These are phyloP conservation scores for Mallateleia sp. DNA, from an alignment of 2,888 invertebrate genomes.

Conservation along the genomic window DNA sequence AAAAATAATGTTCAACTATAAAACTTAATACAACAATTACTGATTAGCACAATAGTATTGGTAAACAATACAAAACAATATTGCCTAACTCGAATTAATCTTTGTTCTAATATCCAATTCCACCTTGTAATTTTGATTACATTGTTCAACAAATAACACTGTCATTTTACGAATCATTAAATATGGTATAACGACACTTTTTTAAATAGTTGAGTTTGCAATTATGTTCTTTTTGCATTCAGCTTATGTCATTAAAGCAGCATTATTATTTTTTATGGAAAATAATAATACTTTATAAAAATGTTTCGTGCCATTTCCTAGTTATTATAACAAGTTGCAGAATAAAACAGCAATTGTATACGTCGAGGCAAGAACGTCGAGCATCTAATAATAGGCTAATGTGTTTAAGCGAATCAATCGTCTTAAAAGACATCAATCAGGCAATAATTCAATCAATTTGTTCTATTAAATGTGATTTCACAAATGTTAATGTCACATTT, in stretches of 20 bases:
- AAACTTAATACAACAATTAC: no score
- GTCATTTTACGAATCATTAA: constrained; percentile 26
- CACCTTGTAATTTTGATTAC: background rate
- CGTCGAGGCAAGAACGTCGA: constrained; percentile 22
- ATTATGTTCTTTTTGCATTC: background rate
- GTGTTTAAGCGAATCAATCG: constrained; percentile 61
- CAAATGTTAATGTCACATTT: constrained; percentile 53
- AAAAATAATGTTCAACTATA: no score
- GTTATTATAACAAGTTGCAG: background rate
- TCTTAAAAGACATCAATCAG: constrained; percentile 60
- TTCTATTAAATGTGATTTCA: constrained; percentile 54
- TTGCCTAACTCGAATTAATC: background rate
- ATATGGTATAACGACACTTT: background rate
- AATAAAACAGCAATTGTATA: constrained; percentile 16
- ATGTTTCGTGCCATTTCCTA: background rate
- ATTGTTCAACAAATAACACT: background rate
- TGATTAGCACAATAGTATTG: no score
- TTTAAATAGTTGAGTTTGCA: constrained; percentile 2
- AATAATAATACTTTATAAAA: background rate
- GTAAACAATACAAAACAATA: no score
- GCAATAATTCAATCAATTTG: constrained; percentile 65
- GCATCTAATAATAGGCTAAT: constrained; percentile 58
- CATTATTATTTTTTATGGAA: background rate
- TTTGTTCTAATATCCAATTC: background rate
- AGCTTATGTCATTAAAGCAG: background rate